A percentile compares a stretch with the other conserved stretches of the same genome.
Conservation (phyloP, 1,140 invertebrate species). For the Caenorhabditis brenneri region DNA sequence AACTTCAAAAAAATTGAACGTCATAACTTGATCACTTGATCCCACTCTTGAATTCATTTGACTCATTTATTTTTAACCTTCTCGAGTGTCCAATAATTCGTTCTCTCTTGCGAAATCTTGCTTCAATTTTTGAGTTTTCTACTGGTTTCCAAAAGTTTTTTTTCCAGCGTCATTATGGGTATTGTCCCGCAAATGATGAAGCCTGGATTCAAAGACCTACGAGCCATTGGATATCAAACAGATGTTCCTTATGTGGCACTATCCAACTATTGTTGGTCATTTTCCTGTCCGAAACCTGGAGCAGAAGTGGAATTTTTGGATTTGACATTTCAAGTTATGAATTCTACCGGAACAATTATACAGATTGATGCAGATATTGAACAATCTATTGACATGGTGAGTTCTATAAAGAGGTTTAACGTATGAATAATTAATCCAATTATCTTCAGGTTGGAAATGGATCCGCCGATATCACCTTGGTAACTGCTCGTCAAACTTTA, state of each 20-base stretch:
- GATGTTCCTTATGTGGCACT: conserved; percentile 33
- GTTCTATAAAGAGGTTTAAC: not conserved
- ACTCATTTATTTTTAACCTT: no score
- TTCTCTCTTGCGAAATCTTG: no score
- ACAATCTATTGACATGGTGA: conserved; percentile 25
- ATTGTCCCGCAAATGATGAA: no score
- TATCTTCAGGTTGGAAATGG: conserved; percentile 1
- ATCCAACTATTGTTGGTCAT: conserved; percentile 32
- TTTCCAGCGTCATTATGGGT: no score
- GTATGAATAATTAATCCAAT: not conserved
- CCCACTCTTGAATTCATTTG: no score
- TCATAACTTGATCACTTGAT: no score
- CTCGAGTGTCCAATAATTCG: no score
- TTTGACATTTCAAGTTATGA: conserved; percentile 41
- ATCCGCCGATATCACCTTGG: conserved; percentile 38
- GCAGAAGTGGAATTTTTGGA: conserved; percentile 34
- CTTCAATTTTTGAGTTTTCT: not conserved
- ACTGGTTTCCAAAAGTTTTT: no score
- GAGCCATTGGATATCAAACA: conserved; percentile 23
- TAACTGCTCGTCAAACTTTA: conserved; percentile 31
- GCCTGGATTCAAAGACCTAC: not conserved
- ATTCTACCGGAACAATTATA: conserved; percentile 19
- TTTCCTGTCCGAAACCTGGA: conserved; percentile 39
- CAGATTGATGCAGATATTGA: conserved; percentile 28
- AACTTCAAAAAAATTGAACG: no score